Percentiles rank a stretch among this genome's conserved stretches.
These are phyloP conservation scores for Parazoanthus darwini DNA, from an alignment of 92 coral and sea anemone species.

Conservation along the genomic window DNA sequence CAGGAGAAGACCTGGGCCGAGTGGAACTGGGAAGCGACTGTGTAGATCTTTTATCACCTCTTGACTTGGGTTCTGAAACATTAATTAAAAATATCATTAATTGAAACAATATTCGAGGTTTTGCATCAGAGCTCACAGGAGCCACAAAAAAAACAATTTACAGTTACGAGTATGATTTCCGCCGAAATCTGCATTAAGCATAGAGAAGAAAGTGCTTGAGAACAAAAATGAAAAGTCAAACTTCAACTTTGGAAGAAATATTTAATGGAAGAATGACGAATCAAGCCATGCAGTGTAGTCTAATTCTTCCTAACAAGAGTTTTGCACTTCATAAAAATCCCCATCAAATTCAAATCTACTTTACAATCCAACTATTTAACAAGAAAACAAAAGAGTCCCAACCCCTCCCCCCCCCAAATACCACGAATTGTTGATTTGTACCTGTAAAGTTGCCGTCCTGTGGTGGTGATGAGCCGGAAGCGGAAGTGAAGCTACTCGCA, in stretches of 20 bases:
- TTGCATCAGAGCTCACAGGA: background rate
- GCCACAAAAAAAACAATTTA: background rate
- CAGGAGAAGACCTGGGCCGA: slow-evolving; percentile 42
- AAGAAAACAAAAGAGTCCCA: background rate
- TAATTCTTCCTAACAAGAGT: no score
- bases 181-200: no score
- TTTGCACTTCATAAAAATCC: no score
- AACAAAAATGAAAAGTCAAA: no score
- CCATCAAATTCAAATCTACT: background rate
- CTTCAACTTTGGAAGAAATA: no score
- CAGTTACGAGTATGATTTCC: no score
- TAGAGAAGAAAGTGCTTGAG: no score
- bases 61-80: background rate
- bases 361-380: background rate
- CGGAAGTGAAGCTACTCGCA: slow-evolving; percentile 1
- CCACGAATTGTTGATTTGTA: background rate
- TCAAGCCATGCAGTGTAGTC: no score
- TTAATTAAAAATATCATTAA: background rate
- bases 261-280: no score
- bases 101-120: background rate
- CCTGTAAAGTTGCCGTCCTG: slow-evolving; percentile 37
- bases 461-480: background rate
- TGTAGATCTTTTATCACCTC: background rate
- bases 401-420: background rate
- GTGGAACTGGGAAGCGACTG: background rate